These are phyloP conservation scores for Potamarius usumacintae DNA, from an alignment of 2,113 vertebrate species.

Conservation along the genomic window DNA sequence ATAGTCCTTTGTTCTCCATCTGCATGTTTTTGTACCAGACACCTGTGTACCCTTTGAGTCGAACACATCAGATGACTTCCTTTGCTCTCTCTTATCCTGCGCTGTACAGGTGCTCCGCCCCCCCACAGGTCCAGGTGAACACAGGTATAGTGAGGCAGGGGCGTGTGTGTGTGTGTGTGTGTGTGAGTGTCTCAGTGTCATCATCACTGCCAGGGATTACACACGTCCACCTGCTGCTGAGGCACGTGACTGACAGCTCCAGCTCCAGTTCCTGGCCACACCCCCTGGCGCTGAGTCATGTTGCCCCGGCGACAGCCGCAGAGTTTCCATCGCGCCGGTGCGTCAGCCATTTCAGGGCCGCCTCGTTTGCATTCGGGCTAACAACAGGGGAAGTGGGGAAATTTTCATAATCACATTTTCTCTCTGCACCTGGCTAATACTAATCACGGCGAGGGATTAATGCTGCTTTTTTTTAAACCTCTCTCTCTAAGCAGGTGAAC, in stretches of 20 bases:
- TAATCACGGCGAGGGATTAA: not conserved
- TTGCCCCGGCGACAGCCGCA: conserved; percentile 25
- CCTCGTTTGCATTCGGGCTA: conserved; percentile 16
- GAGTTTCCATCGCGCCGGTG: conserved; percentile 50
- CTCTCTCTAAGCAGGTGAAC: not conserved
- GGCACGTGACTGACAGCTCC: conserved; percentile 43
- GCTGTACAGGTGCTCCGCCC: conserved; percentile 9
- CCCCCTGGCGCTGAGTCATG: conserved; percentile 42
- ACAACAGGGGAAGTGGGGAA: conserved; percentile 24
- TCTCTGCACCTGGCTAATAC: conserved; percentile 8
- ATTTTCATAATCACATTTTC: conserved; percentile 19
- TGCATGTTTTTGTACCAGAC: not conserved
- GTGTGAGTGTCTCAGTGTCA: not conserved
- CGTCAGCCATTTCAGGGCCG: conserved; percentile 7
- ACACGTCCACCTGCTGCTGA: conserved; percentile 57
- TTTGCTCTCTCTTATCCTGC: not conserved
- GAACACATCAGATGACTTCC: conserved; percentile 34
- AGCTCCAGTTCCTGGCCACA: conserved; percentile 54
- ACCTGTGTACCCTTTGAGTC: conserved; percentile 33
- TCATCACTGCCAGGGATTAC: conserved; percentile 36
- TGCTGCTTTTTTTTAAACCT: not conserved
- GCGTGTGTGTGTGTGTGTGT: not conserved
- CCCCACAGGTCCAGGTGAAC: conserved; percentile 25
- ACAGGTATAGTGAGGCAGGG: conserved; percentile 5
- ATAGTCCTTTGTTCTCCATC: conserved; percentile 15